Conservation (phyloP, 1,140 invertebrate genomes). For the Drosophila leontia region DNA sequence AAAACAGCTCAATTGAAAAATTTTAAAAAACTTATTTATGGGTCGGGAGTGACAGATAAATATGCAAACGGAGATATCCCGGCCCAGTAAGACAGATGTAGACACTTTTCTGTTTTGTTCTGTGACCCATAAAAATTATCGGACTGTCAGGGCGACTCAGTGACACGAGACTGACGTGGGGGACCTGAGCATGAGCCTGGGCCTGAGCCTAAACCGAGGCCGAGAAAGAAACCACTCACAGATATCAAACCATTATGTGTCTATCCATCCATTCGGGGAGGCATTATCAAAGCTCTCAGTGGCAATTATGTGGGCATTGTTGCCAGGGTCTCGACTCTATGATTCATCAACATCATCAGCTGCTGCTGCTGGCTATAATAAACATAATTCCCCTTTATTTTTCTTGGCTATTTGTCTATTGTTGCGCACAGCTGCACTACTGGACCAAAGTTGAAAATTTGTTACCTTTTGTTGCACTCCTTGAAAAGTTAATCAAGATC, state of each 20-base stretch:
- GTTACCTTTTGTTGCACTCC: slow-evolving; percentile 45
- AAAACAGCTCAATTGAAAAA: slow-evolving; percentile 51
- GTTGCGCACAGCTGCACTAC: slow-evolving; percentile 38
- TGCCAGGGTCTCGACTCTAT: slow-evolving; percentile 47
- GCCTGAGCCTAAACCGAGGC: background rate
- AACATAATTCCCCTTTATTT: slow-evolving; percentile 40
- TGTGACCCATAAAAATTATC: slow-evolving; percentile 53
- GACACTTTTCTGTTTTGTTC: slow-evolving; percentile 35
- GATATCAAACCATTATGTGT: slow-evolving; percentile 46
- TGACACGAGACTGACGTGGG: slow-evolving; percentile 34
- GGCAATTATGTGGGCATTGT: slow-evolving; percentile 64
- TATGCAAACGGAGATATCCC: slow-evolving; percentile 10
- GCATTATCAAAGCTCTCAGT: slow-evolving; percentile 56
- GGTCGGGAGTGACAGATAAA: slow-evolving; percentile 30
- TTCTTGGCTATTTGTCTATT: slow-evolving; percentile 35
- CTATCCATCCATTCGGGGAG: slow-evolving; percentile 28
- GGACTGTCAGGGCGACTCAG: slow-evolving; percentile 45
- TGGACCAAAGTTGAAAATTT: slow-evolving; percentile 27
- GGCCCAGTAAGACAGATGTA: slow-evolving; percentile 25
- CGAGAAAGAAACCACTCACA: slow-evolving; percentile 37
- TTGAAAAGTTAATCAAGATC: slow-evolving; percentile 52
- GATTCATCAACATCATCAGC: slow-evolving; percentile 58
- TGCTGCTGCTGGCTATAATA: slow-evolving; percentile 45
- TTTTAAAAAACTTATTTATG: slow-evolving; percentile 38
- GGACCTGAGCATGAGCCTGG: slow-evolving; percentile 3